Base-by-base conservation (phyloP, 2,888 invertebrate genomes). In the Lomographa bimaculata region DNA sequence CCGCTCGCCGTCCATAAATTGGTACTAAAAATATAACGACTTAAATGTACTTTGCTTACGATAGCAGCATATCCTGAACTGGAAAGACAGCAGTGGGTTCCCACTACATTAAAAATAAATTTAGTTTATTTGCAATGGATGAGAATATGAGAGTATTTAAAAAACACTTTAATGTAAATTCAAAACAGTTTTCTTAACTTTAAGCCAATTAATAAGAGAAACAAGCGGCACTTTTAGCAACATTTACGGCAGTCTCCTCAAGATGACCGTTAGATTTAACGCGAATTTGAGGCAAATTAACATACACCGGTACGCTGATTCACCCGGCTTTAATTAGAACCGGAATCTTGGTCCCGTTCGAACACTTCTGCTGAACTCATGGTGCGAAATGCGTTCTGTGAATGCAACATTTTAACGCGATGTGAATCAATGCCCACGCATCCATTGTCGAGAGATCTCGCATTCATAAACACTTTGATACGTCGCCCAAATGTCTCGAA, bases 321-420 rank as follows among this genome's bases (percentile, higher is more conserved):
- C 80, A 82, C 62, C 67, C 55, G 46, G 62, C 63, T 79, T 77
- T 81, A 84, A 83, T 82, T 82, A 78, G 76, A 76, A 79, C 74
- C 77, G 79, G 76, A 74, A 76, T 80, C 66, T 60, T 66, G 60
- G 67, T 78, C 78, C 74, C 74, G 80, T 80, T 79, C 60, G 59
- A 70, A 66, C 64, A 64, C 59, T 74, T 70, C 66, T 68, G 57
- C 49, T 57, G 62, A 68, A 60, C 59, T 68, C 63, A 60, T 64
- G 64, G 64, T 66, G 49, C 68, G 55, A 66, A 74, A 77, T 69
- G 69, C 67, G 69, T 84, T 83, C 81, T 59, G 57, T 72, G 80
- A 81, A 85, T 61, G 70, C 61, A 71, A 64, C 66, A 69, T 71
- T 71, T 68, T 60, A 70, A 72, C 51, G 58, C 54, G 50, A 58